Conservation (phyloP, 2,113 vertebrate species). For the Diadophis punctatus region DNA sequence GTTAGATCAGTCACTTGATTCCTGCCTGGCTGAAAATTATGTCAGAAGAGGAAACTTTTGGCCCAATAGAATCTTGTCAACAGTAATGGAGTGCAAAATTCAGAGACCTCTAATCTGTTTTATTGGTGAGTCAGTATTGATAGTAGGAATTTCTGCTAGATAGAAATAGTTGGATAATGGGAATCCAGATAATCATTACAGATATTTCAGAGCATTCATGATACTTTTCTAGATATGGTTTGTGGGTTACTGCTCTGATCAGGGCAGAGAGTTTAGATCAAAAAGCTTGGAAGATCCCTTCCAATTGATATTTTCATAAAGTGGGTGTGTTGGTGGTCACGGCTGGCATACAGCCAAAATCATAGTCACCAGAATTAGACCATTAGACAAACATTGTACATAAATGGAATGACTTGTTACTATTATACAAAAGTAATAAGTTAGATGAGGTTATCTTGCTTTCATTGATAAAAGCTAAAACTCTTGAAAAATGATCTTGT, state of each 20-base stretch:
- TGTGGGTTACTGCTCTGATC: background rate
- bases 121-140: background rate
- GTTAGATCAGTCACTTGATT: background rate
- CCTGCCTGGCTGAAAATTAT: background rate
- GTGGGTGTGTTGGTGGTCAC: background rate
- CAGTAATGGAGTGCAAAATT: background rate
- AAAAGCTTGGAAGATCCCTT: background rate
- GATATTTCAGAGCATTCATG: background rate
- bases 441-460: background rate
- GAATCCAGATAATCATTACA: background rate
- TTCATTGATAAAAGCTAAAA: slow-evolving; percentile 21
- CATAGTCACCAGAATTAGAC: background rate
- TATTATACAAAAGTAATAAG: background rate
- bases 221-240: background rate
- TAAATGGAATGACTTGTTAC: background rate
- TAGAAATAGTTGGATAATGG: background rate
- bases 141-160: background rate
- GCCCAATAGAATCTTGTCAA: background rate
- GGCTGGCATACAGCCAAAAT: background rate
- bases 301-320: background rate
- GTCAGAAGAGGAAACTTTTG: background rate
- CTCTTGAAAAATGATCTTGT: slow-evolving; percentile 24
- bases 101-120: background rate
- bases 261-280: background rate
- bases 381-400: background rate